Percentiles rank a stretch among this genome's conserved stretches.
phyloP scores from a whole-genome alignment of 2,113 vertebrate species.

The Arenaria interpres region DNA sequence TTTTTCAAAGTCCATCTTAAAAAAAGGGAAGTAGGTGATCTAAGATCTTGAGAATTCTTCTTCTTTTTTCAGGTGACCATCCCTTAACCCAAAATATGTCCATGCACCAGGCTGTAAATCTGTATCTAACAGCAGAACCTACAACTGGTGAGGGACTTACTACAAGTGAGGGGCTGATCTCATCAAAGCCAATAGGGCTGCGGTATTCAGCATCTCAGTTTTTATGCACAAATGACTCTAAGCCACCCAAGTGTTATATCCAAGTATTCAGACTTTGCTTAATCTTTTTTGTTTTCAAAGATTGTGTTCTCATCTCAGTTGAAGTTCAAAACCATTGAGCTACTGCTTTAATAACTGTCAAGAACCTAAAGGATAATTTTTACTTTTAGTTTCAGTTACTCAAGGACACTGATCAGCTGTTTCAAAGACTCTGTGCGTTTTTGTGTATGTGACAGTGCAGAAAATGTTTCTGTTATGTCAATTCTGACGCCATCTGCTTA shows the following conservation, averaged over 20 bases:
- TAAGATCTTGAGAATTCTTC: not conserved
- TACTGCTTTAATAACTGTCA: not conserved
- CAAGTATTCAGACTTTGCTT: not conserved
- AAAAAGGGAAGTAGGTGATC: not conserved
- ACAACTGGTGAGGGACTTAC: not conserved
- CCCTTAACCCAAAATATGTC: not conserved
- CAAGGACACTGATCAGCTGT: not conserved
- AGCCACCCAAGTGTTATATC: not conserved
- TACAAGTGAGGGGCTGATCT: not conserved
- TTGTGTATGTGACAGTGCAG: not conserved
- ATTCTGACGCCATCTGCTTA: not conserved
- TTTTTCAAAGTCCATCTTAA: not conserved
- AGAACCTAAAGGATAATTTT: not conserved
- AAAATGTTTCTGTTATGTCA: not conserved
- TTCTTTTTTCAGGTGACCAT: not conserved
- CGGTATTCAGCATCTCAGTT: not conserved
- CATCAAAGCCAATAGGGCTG: not conserved
- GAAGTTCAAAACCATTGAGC: not conserved
- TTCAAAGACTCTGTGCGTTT: not conserved
- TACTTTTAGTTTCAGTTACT: not conserved
- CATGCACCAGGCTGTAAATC: not conserved
- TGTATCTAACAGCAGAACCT: not conserved
- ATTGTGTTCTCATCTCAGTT: not conserved
- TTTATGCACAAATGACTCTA: not conserved
- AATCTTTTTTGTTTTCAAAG: not conserved